Evolutionary conservation across 2,113 vertebrate species (phyloP).

Genomic region (Peucedramus taeniatus): DNA sequence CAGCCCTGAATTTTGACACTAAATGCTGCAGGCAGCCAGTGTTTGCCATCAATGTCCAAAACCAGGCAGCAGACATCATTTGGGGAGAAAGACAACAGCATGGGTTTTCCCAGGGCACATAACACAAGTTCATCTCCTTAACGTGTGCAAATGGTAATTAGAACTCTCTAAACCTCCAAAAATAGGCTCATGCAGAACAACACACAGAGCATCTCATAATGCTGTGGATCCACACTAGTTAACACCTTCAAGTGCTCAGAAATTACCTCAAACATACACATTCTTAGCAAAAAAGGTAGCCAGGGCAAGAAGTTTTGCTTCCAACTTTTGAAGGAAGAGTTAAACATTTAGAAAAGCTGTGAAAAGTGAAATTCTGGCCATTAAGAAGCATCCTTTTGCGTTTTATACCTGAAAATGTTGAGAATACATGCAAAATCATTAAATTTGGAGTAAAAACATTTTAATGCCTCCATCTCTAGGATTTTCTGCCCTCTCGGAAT

Average conservation of each 20-base stretch:
- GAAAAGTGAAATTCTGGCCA: not conserved
- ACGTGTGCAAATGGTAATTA: fast-evolving
- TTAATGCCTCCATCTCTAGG: not conserved
- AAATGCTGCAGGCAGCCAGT: not conserved
- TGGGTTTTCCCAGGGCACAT: not conserved
- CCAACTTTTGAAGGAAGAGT: not conserved
- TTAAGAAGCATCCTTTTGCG: not conserved
- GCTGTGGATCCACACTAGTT: not conserved
- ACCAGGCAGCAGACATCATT: not conserved
- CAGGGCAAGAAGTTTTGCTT: not conserved
- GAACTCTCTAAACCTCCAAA: not conserved
- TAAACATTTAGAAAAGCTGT: not conserved
- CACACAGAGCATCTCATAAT: fast-evolving
- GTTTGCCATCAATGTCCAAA: not conserved
- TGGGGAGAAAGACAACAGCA: not conserved
- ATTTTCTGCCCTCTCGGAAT: not conserved
- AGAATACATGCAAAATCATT: not conserved
- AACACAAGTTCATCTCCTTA: not conserved
- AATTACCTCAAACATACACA: not conserved
- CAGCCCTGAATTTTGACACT: fast-evolving
- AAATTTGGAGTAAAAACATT: not conserved
- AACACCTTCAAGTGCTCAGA: not conserved
- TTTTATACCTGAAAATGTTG: not conserved
- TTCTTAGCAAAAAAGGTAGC: not conserved
- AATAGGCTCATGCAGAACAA: not conserved